Evolutionary conservation across 1,140 invertebrate genomes (phyloP).

Genomic region (Armadillidium nasatum): DNA sequence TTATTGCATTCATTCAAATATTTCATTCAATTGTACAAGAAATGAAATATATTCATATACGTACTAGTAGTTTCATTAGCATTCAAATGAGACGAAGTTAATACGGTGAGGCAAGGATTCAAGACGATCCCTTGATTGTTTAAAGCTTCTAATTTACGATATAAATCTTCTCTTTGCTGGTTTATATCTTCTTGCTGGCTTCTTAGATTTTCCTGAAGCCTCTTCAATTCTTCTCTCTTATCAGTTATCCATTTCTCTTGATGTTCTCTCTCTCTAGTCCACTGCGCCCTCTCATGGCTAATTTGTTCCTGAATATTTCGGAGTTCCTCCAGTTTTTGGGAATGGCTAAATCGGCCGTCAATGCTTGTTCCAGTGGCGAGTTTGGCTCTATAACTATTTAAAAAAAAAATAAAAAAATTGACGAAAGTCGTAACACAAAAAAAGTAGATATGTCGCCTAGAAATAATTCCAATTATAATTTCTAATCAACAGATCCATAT

Average conservation of each 20-base stretch:
- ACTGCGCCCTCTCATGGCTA: constrained; percentile 71
- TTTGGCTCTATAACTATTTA: background rate
- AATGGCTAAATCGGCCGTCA: constrained; percentile 42
- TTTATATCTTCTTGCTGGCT: constrained; percentile 74
- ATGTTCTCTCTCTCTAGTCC: constrained; percentile 59
- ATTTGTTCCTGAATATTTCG: constrained; percentile 69
- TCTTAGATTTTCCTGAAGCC: constrained; percentile 61
- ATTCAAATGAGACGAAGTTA: constrained; percentile 26
- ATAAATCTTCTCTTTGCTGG: constrained; percentile 79
- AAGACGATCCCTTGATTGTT: constrained; percentile 64
- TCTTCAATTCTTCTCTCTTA: constrained; percentile 57
- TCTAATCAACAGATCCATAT: too few relatives aligned
- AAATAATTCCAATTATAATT: too few relatives aligned
- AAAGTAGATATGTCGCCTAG: too few relatives aligned
- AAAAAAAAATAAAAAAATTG: too few relatives aligned
- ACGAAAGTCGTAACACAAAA: too few relatives aligned
- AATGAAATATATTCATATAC: background rate
- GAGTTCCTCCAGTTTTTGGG: constrained; percentile 63
- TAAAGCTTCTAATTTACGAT: constrained; percentile 71
- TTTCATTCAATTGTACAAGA: too few relatives aligned
- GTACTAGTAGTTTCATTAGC: background rate
- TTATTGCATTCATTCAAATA: too few relatives aligned
- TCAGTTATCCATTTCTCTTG: constrained; percentile 60
- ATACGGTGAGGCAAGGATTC: constrained; percentile 47
- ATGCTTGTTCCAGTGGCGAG: constrained; percentile 24